A percentile compares a stretch with the other conserved stretches of the same genome.
Evolutionary conservation across 2,888 invertebrate genomes (phyloP).

Genomic region (Cheilosia soror): DNA sequence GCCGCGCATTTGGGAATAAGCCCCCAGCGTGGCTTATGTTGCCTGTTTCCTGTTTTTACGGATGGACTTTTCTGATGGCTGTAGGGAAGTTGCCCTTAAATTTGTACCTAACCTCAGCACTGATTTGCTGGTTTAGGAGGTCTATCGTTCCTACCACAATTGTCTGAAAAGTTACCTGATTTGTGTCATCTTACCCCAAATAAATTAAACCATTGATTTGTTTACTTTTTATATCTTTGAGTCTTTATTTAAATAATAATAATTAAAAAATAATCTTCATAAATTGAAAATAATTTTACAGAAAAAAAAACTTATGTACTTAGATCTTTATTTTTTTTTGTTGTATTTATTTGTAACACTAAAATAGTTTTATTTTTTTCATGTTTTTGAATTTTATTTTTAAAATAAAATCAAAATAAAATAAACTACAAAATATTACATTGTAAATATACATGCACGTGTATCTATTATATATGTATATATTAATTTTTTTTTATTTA

Average conservation of each 20-base stretch:
- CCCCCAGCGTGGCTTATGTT: no score
- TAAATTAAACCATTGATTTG: neutral
- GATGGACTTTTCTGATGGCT: no score
- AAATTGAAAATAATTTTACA: conserved; percentile 4
- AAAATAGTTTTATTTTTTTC: conserved; percentile 3
- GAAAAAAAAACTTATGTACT: neutral
- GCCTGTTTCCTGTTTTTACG: no score
- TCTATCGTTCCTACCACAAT: no score
- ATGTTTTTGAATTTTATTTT: conserved; percentile 47
- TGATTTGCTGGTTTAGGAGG: no score
- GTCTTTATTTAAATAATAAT: conserved; percentile 36
- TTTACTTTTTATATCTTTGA: conserved; percentile 14
- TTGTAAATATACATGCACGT: conserved; percentile 24
- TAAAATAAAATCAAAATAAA: conserved; percentile 52
- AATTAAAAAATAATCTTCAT: conserved; percentile 5
- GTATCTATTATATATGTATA: neutral
- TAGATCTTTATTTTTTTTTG: neutral
- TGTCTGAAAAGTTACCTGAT: no score
- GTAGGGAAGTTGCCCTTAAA: no score
- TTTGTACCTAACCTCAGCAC: no score
- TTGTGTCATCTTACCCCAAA: no score
- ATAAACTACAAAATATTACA: conserved; percentile 24
- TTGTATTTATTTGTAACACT: neutral
- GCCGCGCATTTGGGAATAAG: no score
- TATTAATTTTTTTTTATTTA: conserved; percentile 11